A percentile compares a stretch with the other conserved stretches of the same genome.
These are phyloP conservation scores for Coptodon rendalli DNA, from an alignment of 2,113 vertebrate species.

Conservation along the genomic window DNA sequence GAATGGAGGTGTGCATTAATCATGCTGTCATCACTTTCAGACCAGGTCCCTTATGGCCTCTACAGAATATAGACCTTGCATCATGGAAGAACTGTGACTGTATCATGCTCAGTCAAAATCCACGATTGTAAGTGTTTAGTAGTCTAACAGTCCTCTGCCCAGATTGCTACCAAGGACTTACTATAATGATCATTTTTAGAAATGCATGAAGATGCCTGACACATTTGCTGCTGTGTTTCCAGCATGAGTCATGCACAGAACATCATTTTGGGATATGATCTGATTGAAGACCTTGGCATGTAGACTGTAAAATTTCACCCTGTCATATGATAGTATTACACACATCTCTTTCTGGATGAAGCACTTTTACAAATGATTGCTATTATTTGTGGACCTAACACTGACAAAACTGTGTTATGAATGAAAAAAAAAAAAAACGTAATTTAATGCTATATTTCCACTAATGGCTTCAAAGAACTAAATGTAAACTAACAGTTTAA, in stretches of 20 bases:
- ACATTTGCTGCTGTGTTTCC: neutral
- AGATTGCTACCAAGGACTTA: neutral
- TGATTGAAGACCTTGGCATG: neutral
- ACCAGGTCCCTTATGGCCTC: neutral
- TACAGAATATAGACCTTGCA: constrained; percentile 5
- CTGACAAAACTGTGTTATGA: neutral
- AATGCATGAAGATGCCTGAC: neutral
- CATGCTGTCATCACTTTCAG: constrained; percentile 67
- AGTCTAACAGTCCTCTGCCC: neutral
- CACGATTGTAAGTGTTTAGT: constrained; percentile 4
- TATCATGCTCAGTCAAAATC: constrained; percentile 6
- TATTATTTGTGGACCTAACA: neutral
- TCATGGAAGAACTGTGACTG: constrained; percentile 32
- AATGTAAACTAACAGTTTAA: neutral
- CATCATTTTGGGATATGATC: neutral
- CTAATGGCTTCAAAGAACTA: neutral
- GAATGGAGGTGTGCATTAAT: constrained; percentile 57
- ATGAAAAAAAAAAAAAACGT: accelerated
- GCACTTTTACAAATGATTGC: neutral
- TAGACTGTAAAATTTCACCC: neutral
- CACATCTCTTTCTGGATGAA: neutral
- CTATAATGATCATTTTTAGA: neutral
- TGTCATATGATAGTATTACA: neutral
- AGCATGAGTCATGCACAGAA: neutral
- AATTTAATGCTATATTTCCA: neutral